Percentiles rank a stretch among this genome's conserved stretches.
Evolutionary conservation across 2,113 vertebrate species (phyloP).

Genomic region (Perca flavescens): DNA sequence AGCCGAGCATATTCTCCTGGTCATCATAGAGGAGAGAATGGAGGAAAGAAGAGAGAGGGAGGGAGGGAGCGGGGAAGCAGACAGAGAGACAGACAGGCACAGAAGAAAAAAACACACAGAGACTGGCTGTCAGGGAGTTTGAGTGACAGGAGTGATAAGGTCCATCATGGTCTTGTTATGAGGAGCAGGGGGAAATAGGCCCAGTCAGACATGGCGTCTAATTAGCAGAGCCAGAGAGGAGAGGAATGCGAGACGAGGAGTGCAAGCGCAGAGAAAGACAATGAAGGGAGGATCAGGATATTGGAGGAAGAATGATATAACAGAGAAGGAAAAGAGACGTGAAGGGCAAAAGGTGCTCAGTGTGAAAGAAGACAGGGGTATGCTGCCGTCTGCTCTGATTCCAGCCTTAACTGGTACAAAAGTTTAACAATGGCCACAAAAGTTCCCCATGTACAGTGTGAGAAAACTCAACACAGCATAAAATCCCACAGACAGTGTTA

Average conservation of each 20-base stretch:
- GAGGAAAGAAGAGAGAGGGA: constrained; percentile 6
- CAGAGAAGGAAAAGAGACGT: neutral
- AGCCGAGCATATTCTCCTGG: constrained; percentile 64
- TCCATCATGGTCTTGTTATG: constrained; percentile 69
- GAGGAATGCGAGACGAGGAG: constrained; percentile 14
- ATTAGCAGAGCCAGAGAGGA: constrained; percentile 60
- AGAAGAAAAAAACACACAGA: constrained; percentile 11
- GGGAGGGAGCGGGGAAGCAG: neutral
- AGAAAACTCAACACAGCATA: constrained; percentile 24
- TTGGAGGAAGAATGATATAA: constrained; percentile 22
- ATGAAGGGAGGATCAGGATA: constrained; percentile 11
- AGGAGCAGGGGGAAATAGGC: constrained; percentile 42
- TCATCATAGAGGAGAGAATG: constrained; percentile 33
- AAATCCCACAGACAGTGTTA: constrained; percentile 1
- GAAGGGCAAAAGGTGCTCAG: constrained; percentile 22
- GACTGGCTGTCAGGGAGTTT: constrained; percentile 50
- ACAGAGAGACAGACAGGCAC: constrained; percentile 37
- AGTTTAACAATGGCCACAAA: constrained; percentile 1
- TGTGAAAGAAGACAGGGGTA: neutral
- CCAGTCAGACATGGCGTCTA: constrained; percentile 55
- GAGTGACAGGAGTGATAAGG: constrained; percentile 73
- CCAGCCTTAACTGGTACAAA: neutral
- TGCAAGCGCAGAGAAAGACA: constrained; percentile 14
- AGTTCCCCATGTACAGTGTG: neutral
- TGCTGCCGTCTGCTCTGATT: constrained; percentile 16